Percentiles rank a stretch among this genome's conserved stretches.
Conservation (phyloP, 2,113 vertebrate species). For the Nycticorax nycticorax region DNA sequence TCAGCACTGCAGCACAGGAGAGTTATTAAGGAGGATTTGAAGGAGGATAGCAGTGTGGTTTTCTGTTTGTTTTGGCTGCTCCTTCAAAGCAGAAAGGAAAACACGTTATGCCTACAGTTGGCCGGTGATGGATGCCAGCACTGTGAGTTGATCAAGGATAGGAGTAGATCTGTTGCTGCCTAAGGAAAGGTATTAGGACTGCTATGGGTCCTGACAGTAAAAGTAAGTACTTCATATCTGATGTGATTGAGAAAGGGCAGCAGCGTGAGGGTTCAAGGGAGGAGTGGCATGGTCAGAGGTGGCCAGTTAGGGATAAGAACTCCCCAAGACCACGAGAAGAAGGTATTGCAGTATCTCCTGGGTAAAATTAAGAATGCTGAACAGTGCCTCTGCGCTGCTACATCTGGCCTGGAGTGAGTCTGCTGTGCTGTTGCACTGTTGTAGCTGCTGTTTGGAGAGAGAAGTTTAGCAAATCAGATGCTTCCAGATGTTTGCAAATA, state of each 20-base stretch:
- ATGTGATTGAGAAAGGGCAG: background rate
- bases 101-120: background rate
- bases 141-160: background rate
- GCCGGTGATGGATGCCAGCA: background rate
- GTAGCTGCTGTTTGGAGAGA: background rate
- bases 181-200: background rate
- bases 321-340: background rate
- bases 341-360: background rate
- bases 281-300: background rate
- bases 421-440: background rate
- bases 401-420: background rate
- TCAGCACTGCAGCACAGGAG: background rate
- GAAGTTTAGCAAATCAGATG: background rate
- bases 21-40: background rate
- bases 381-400: background rate
- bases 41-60: background rate
- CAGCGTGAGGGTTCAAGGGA: background rate
- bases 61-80: background rate
- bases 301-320: background rate
- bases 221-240: background rate
- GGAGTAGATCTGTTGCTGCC: background rate
- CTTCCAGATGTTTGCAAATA: background rate
- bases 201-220: background rate
- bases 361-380: background rate
- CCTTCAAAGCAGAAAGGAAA: background rate